A percentile compares a stretch with the other conserved stretches of the same genome.
These are phyloP conservation scores for Phalera bucephala DNA, from an alignment of 2,888 invertebrate species.

Conservation along the genomic window DNA sequence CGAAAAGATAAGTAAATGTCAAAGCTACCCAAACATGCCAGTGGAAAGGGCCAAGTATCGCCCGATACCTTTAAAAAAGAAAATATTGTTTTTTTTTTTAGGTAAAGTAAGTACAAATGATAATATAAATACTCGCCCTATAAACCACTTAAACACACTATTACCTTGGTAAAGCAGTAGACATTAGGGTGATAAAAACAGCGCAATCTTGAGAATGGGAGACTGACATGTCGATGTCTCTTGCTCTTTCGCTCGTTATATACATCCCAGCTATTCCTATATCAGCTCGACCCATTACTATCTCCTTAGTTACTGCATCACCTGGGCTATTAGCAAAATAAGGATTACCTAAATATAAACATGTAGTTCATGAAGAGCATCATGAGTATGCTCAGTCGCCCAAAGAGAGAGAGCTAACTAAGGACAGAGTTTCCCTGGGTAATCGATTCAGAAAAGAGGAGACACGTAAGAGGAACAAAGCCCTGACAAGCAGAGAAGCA, in stretches of 20 bases:
- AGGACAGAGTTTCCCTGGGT: too few relatives aligned
- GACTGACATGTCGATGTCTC: constrained; percentile 83
- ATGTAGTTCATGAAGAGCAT: too few relatives aligned
- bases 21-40: constrained; percentile 91
- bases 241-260: constrained; percentile 79
- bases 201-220: constrained; percentile 90
- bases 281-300: constrained; percentile 81
- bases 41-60: constrained; percentile 92
- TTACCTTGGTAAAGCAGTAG: constrained; percentile 89
- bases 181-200: constrained; percentile 88
- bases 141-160: too few relatives aligned
- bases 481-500: too few relatives aligned
- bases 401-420: too few relatives aligned
- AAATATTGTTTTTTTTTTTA: too few relatives aligned
- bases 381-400: too few relatives aligned
- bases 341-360: too few relatives aligned
- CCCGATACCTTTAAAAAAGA: constrained; percentile 86
- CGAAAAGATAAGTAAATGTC: constrained; percentile 87
- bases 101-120: too few relatives aligned
- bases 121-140: too few relatives aligned
- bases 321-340: constrained; percentile 70
- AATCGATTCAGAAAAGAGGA: too few relatives aligned
- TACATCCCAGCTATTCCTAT: constrained; percentile 90
- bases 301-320: constrained; percentile 83
- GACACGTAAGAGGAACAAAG: too few relatives aligned